Percentiles rank a stretch among this genome's conserved stretches.
Conservation (phyloP, 1,140 invertebrate genomes). For the Meteorus sp. region DNA sequence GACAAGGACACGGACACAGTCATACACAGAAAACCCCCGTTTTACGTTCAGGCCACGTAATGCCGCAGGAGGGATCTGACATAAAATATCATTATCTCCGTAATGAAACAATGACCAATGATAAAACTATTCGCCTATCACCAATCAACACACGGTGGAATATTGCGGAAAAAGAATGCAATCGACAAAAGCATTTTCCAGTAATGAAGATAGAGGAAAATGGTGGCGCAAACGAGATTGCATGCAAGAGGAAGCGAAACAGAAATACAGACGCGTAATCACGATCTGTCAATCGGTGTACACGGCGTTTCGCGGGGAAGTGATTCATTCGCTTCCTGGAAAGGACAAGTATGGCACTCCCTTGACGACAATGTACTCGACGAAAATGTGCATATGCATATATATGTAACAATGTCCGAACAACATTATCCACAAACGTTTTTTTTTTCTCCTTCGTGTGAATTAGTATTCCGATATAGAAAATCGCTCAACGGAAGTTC, state of each 20-base stretch:
- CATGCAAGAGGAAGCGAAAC: slow-evolving; percentile 5
- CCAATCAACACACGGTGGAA: slow-evolving; percentile 1
- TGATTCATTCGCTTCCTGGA: slow-evolving; percentile 41
- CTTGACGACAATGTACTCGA: slow-evolving; percentile 16
- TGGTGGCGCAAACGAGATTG: not conserved
- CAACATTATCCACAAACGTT: no score
- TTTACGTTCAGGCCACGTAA: slow-evolving; percentile 9
- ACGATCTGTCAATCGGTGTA: slow-evolving; percentile 24
- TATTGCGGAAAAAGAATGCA: slow-evolving; percentile 5
- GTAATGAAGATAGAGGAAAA: not conserved
- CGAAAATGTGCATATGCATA: no score
- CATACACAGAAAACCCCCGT: not conserved
- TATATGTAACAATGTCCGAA: no score
- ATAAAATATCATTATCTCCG: slow-evolving; percentile 8
- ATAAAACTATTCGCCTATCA: slow-evolving; percentile 6
- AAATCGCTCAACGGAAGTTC: no score
- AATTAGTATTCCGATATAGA: no score
- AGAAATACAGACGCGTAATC: slow-evolving; percentile 17
- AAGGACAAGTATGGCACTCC: slow-evolving; percentile 26
- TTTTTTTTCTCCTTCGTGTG: no score
- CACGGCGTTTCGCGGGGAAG: slow-evolving; percentile 19
- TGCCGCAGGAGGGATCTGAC: not conserved
- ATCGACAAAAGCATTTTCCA: not conserved
- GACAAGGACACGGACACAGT: slow-evolving; percentile 8
- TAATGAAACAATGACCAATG: slow-evolving; percentile 17